These are phyloP conservation scores for Orthosia gracilis DNA, from an alignment of 2,888 invertebrate genomes.

Conservation along the genomic window DNA sequence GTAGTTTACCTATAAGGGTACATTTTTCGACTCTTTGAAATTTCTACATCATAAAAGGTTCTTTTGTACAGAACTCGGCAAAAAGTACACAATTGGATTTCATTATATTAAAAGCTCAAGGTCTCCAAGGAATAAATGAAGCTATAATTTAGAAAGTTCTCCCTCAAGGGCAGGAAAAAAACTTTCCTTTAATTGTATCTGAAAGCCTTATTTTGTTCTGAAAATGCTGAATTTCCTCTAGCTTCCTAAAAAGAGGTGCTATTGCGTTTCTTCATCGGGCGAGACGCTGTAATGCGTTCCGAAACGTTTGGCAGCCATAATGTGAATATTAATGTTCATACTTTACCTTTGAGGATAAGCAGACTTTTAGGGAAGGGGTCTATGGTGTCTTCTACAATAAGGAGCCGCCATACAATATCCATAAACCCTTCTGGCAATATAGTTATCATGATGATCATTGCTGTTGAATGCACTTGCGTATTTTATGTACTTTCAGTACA, in stretches of 20 bases:
- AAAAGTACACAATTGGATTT: constrained; percentile 22
- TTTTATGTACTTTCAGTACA: too few species aligned
- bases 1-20: too few species aligned
- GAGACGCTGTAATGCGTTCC: constrained; percentile 51
- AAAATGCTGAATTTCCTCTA: constrained; percentile 18
- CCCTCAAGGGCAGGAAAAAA: constrained; percentile 19
- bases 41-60: background rate
- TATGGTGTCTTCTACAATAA: background rate
- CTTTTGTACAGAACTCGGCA: constrained; percentile 8
- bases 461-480: background rate
- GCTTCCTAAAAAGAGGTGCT: background rate
- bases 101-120: constrained; percentile 51
- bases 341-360: constrained; percentile 44
- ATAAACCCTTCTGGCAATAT: background rate
- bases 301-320: constrained; percentile 58
- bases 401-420: too few species aligned
- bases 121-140: constrained; percentile 41
- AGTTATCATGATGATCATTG: too few species aligned
- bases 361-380: constrained; percentile 12
- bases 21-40: background rate
- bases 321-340: constrained; percentile 32
- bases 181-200: constrained; percentile 27
- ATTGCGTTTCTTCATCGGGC: constrained; percentile 32
- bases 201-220: constrained; percentile 17
- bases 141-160: constrained; percentile 46